Evolutionary conservation across 2,888 invertebrate genomes (phyloP).

Genomic region (Pseudococcus jackbeardsleyi): DNA sequence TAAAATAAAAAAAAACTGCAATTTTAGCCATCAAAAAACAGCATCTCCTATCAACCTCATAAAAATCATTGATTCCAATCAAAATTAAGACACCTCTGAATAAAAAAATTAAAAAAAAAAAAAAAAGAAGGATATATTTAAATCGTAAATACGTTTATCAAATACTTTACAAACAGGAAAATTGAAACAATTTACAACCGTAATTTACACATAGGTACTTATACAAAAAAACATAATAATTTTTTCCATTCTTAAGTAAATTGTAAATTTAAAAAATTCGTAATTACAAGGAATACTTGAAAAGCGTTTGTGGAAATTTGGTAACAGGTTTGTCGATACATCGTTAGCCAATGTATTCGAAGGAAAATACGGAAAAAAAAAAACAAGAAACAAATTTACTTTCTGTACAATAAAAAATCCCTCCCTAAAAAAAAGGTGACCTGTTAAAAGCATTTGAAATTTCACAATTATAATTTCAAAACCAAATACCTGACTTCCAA

Average conservation of each 20-base stretch:
- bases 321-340: slow-evolving; percentile 39
- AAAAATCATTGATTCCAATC: no score
- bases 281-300: slow-evolving; percentile 35
- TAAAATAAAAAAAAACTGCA: no score
- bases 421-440: background rate
- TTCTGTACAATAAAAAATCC: background rate
- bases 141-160: slow-evolving; percentile 27
- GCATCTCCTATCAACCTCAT: no score
- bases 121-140: background rate
- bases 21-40: no score
- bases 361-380: background rate
- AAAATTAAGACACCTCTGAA: background rate
- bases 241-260: background rate
- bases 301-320: slow-evolving; percentile 37
- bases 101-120: background rate
- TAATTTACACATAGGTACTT: background rate
- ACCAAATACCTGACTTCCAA: background rate
- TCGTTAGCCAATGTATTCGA: background rate
- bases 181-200: slow-evolving; percentile 14
- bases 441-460: background rate
- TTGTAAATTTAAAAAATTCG: slow-evolving; percentile 8
- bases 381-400: slow-evolving; percentile 18
- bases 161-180: slow-evolving; percentile 47
- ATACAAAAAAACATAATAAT: slow-evolving; percentile 25
- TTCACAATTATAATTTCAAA: background rate